Base-by-base conservation (phyloP, 2,113 vertebrate genomes). In the Rhinichthys klamathensis region DNA sequence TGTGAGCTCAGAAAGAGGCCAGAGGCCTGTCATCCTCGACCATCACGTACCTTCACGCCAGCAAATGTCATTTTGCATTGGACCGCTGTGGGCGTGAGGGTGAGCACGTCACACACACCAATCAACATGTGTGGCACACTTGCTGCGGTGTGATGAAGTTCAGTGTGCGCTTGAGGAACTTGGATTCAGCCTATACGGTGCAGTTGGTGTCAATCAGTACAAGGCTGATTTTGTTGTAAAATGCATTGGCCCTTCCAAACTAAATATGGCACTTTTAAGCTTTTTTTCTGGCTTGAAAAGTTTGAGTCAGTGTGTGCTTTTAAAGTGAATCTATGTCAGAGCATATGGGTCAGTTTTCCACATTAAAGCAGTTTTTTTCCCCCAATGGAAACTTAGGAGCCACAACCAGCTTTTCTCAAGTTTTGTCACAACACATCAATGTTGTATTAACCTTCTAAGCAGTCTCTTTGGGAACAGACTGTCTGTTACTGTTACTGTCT, bases 31-130 rank as follows among this genome's bases (percentile, higher is more conserved):
- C 92, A 91, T 92, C 89, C 89, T 90, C 86, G 83, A 92, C 91
- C 93, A 93, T 94, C 92, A 90, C 91, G 92, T 94, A 93, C 91
- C 89, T 92, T 91, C 90, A 85, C 90, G 89, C 86, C 86, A 90
- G 88, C 87, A 91, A 92, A 92, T 92, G 92, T 93, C 92, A 92
- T 90, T 89, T 88, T 54, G 88, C 89, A 91, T 93, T 92, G 91
- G 88, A 32, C 75, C 46, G 38, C 32, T 67, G 82, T 69, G 61
- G 72, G 18, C 18, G 32, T 84, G 61, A 78, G 72, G 85, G 12
- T 80, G 82, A 75, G 67, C 75, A 85, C n/a, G 27, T 46, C 78
- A 82, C 61, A 60, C 69, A 67, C 76, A 27, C 54, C 69, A 60
- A 44, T 81, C 61, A 65, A 81, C 80, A 49, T 81, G 25, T 63